phyloP scores from a whole-genome alignment of 1,140 invertebrate genomes.

The Macrocentrus cingulum region DNA sequence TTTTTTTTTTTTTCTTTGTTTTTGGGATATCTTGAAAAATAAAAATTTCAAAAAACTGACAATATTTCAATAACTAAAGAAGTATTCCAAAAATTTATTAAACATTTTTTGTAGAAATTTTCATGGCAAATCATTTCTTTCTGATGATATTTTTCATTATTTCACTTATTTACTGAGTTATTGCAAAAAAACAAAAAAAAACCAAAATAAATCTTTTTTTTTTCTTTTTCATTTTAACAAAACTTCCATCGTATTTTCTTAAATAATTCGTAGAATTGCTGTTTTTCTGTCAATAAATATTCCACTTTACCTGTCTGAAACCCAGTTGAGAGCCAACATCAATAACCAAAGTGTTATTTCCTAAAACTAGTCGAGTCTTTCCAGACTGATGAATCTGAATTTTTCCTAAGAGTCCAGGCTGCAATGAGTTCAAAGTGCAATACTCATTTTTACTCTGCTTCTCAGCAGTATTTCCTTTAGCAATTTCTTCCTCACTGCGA shows the following conservation, averaged over 20 bases:
- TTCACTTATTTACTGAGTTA: too few species aligned
- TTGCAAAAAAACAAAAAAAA: background rate
- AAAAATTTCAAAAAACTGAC: too few species aligned
- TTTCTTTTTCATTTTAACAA: slow-evolving; percentile 8
- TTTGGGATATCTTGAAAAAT: too few species aligned
- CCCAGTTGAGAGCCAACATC: slow-evolving; percentile 42
- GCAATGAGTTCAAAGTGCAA: slow-evolving; percentile 43
- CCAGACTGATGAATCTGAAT: slow-evolving; percentile 52
- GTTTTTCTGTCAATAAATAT: too few species aligned
- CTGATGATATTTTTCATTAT: too few species aligned
- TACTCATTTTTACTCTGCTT: slow-evolving; percentile 31
- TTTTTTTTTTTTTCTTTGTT: too few species aligned
- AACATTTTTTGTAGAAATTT: too few species aligned
- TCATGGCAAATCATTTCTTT: too few species aligned
- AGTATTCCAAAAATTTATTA: too few species aligned
- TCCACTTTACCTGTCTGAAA: slow-evolving; percentile 51
- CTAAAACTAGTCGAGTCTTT: slow-evolving; percentile 45
- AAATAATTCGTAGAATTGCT: too few species aligned
- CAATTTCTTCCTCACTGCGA: slow-evolving; percentile 27
- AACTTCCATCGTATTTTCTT: too few species aligned
- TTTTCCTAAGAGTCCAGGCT: slow-evolving; percentile 50
- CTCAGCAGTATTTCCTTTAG: slow-evolving; percentile 26
- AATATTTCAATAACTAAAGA: too few species aligned
- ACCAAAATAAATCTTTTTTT: slow-evolving; percentile 16
- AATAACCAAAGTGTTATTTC: slow-evolving; percentile 47